Base-by-base conservation (phyloP, 1,140 invertebrate genomes). In the Leptonema lineaticorne region DNA sequence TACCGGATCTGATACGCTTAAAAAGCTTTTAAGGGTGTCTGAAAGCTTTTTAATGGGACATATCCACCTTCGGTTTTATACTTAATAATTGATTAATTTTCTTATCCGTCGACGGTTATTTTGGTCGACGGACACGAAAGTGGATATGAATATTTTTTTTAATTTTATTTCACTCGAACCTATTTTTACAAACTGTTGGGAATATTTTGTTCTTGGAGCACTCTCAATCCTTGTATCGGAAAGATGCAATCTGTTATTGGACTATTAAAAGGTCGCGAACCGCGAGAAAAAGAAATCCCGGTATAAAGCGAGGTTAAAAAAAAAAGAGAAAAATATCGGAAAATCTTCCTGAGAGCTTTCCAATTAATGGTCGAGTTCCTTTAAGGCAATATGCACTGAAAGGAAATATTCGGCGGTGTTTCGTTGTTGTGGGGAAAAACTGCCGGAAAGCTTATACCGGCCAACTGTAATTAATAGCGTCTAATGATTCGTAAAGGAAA, bases 31-130 rank as follows among this genome's bases (percentile, higher is more conserved):
- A n/a, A 50, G 45, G 59, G 37, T 50, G 46, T 18, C 46, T 64
- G 46, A 64, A 64, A 64, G 62, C 41, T 64, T 64, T 64, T 64
- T 64, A 64, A 64, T 64, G 62, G 62, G 62, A 64, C 45, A 50
- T 26, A 48, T 64, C 62, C 62, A 53, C 20, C 24, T 50, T 26
- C 28, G 26, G 45, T 28, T 7, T 14, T 22, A 64, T 50, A 64
- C 27, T 18, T 14, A 30, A 26, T 18, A 28, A 16, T 2, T 28
- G 62, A 64, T 64, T 64, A 64, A 64, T 64, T 30, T 22, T 30
- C 28, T 59, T 8, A 26, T 24, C 11, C 50, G 22, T 22, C 8
- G 22, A 11, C 22, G 22, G 1, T 48, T 48, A 4, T 48, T 48
- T 41, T 41, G 11, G 11, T 33, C 30, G 30, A n/a, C n/a, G n/a